A percentile compares a stretch with the other conserved stretches of the same genome.
phyloP scores from a whole-genome alignment of 1,140 invertebrate species.

The Himalopsyche phryganea region DNA sequence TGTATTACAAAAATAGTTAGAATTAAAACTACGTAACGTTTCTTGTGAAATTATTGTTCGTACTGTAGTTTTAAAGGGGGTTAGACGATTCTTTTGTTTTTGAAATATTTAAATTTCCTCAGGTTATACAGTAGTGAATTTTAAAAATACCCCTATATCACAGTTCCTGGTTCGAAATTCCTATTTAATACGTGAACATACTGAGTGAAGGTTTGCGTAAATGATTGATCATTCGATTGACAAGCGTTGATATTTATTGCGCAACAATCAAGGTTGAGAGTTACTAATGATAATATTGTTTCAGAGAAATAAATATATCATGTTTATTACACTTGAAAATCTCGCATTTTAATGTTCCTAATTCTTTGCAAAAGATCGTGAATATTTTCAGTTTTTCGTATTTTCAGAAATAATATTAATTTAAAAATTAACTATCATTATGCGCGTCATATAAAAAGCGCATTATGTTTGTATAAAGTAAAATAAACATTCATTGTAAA shows the following conservation, averaged over 20 bases:
- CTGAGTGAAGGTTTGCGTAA: no score
- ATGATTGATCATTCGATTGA: no score
- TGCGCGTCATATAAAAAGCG: no score
- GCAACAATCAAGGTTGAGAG: neutral
- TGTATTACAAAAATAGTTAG: constrained; percentile 19
- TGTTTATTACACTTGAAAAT: constrained; percentile 6
- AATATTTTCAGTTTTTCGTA: constrained; percentile 30
- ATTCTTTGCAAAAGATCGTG: constrained; percentile 25
- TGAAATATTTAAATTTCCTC: constrained; percentile 12
- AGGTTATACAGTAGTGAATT: constrained; percentile 18
- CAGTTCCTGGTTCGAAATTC: constrained; percentile 36
- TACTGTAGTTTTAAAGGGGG: constrained; percentile 32
- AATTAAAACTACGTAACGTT: constrained; percentile 12
- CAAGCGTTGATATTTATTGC: no score
- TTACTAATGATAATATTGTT: constrained; percentile 1
- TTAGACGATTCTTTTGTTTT: constrained; percentile 28
- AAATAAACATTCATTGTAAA: no score
- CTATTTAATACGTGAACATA: constrained; percentile 21
- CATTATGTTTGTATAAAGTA: no score
- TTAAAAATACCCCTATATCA: constrained; percentile 5
- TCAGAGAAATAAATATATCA: neutral
- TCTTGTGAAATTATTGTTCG: constrained; percentile 20
- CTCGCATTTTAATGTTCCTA: constrained; percentile 31
- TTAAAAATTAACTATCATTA: no score
- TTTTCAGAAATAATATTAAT: constrained; percentile 8